These are phyloP conservation scores for Eupithecia abbreviata DNA, from an alignment of 2,888 invertebrate genomes.

Conservation along the genomic window DNA sequence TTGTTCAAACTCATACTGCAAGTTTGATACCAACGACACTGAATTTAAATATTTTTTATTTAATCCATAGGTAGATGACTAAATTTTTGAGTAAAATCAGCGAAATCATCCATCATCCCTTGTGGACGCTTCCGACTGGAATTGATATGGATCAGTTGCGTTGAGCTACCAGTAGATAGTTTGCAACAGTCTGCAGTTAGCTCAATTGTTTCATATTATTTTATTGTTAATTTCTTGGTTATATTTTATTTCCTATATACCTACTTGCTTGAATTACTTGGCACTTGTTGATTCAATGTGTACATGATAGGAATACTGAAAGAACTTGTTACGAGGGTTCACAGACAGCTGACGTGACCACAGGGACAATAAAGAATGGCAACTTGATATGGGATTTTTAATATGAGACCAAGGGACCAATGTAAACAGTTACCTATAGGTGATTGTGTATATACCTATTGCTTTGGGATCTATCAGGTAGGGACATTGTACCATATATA, in stretches of 20 bases:
- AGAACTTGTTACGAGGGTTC: slow-evolving; percentile 63
- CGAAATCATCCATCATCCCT: too few relatives aligned
- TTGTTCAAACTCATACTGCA: too few relatives aligned
- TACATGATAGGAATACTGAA: slow-evolving; percentile 46
- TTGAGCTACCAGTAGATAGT: too few relatives aligned
- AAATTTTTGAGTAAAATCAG: too few relatives aligned
- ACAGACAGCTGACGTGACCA: slow-evolving; percentile 67
- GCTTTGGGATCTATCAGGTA: neutral
- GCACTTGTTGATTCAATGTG: slow-evolving; percentile 62
- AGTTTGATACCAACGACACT: too few relatives aligned
- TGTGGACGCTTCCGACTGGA: too few relatives aligned
- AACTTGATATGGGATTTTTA: slow-evolving; percentile 70
- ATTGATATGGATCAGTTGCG: too few relatives aligned
- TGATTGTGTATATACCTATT: slow-evolving; percentile 46
- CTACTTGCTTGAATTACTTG: slow-evolving; percentile 47
- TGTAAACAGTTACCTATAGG: slow-evolving; percentile 53
- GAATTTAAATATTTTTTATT: too few relatives aligned
- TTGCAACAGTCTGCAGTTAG: too few relatives aligned
- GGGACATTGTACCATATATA: neutral
- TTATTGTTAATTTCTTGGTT: too few relatives aligned
- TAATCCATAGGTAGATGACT: too few relatives aligned
- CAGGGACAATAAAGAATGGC: slow-evolving; percentile 47
- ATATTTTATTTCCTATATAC: slow-evolving; percentile 45
- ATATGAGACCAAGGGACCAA: slow-evolving; percentile 57
- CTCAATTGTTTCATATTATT: too few relatives aligned